Base-by-base conservation (phyloP, 1,140 invertebrate species). In the Oreohelix idahoensis region DNA sequence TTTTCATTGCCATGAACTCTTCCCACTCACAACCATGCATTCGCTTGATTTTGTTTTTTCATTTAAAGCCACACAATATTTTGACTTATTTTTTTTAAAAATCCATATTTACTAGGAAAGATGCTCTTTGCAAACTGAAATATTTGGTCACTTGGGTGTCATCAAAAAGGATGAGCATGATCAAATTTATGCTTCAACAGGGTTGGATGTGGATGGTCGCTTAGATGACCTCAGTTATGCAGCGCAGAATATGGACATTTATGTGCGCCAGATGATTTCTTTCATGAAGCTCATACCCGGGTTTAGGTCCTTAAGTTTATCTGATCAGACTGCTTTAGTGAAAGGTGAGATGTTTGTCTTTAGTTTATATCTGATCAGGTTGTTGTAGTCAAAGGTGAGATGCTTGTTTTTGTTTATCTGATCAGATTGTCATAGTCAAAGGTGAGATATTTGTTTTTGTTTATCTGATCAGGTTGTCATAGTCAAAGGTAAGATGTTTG, bases 141-240 rank as follows among this genome's bases (percentile, higher is more conserved):
- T 75, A 58, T 75, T 82, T 58, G 81, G 81, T 20, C 51, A 83
- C 23, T 38, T 82, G 51, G 81, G 79, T 35, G 49, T 20, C 2
- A 35, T 80, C 10, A 38, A 80, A 11, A 83, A 87, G 26, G 86
- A 92, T 58, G 88, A 92, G 45, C 89, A 89, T 83, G 80, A 87
- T 45, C 84, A 87, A 36, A 86, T 92, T 53, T 90, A 89, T 81
- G 83, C 88, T 17, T 74, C 85, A 15, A 92, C 90, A 15, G 91
- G 91, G 0, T 86, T 92, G 13, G 90, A 91, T 76, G 79, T 92
- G n/a, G 90, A 91, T 49, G 86, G 88, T 36, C 82, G 90, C 15
- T 83, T 85, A 42, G 83, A 88, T 36, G 82, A 90, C 73, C 84
- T 92, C 49, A 73, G 81, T 13, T 66, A 83, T 49, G 83, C 87